Conservation (phyloP, 2,888 invertebrate genomes). For the Philaethria dido region DNA sequence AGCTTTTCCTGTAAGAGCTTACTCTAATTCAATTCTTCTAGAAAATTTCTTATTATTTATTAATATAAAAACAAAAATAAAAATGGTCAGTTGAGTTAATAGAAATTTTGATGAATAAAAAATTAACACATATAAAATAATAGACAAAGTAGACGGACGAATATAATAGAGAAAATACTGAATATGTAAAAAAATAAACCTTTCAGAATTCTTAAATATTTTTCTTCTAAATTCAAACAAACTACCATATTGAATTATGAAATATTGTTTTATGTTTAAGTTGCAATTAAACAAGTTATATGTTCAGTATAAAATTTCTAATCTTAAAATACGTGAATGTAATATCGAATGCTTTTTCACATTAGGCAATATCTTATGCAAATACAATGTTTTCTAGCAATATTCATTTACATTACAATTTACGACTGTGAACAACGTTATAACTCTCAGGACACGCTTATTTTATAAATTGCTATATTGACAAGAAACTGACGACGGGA, state of each 20-base stretch:
- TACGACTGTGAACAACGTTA: conserved; percentile 23
- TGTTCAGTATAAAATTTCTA: neutral
- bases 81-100: too few species aligned
- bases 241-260: too few species aligned
- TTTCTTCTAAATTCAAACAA: too few species aligned
- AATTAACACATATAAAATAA: too few species aligned
- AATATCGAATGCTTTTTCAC: neutral
- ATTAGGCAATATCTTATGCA: conserved; percentile 16
- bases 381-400: conserved; percentile 22
- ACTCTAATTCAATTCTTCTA: neutral
- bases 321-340: conserved; percentile 7
- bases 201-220: too few species aligned
- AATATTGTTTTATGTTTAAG: too few species aligned
- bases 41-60: too few species aligned
- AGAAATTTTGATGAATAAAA: too few species aligned
- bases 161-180: too few species aligned
- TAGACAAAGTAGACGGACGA: too few species aligned
- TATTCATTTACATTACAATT: conserved; percentile 30
- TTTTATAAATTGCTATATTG: conserved; percentile 30
- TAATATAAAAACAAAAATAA: too few species aligned
- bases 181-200: too few species aligned
- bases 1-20: neutral
- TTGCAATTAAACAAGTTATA: neutral
- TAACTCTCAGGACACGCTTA: conserved; percentile 23
- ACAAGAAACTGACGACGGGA: conserved; percentile 21